Evolutionary conservation across 2,888 invertebrate genomes (phyloP), one percentile per base, ranked within the genome.

Genomic region (Agriopis marginaria): DNA sequence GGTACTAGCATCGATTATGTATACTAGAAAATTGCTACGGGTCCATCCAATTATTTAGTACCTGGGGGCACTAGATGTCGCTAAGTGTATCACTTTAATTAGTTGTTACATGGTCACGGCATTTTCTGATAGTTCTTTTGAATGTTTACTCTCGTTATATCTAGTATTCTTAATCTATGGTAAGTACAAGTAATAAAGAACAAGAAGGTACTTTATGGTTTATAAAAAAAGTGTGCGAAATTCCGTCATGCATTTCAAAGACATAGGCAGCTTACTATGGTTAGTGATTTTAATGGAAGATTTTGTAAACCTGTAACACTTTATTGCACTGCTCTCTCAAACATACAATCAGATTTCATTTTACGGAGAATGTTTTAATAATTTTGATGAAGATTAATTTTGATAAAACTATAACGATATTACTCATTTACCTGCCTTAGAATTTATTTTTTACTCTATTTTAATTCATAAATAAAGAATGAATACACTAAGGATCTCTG

Each of bases 371-470:
- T 51, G 42, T 49, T 49, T 58, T 9, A 45, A 0, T 56, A 23
- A 23, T 17, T 55, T 44, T 17, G 3, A 44, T 44, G 44, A 56
- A 4, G 9, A 45, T 39, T 12, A 61, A 32, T 44, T 45, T 45
- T 45, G 45, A 45, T 45, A 45, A 12, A 23, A 32, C 45, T 61
- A 14, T 32, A 39, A 49, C 14, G 12, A 62, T 62, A 49, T 51
- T 40, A 53, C 53, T 62, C 50, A 62, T 23, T 62, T 53, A 62
- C 44, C 6, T 40, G 40, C n/a, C 3, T 44, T 32, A 67, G 74
- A 69, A 71, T 77, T 75, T 75, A 74, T 70, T 72, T 72, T 75
- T 61, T 67, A 70, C 59, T 64, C 54, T 53, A 60, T 68, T 72
- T 72, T 61, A 47, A 68, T 69, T 68, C 62, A 56, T 66, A 69